These are phyloP conservation scores for Tiaroga cobitis DNA, from an alignment of 2,797 vertebrate species.

Conservation along the genomic window DNA sequence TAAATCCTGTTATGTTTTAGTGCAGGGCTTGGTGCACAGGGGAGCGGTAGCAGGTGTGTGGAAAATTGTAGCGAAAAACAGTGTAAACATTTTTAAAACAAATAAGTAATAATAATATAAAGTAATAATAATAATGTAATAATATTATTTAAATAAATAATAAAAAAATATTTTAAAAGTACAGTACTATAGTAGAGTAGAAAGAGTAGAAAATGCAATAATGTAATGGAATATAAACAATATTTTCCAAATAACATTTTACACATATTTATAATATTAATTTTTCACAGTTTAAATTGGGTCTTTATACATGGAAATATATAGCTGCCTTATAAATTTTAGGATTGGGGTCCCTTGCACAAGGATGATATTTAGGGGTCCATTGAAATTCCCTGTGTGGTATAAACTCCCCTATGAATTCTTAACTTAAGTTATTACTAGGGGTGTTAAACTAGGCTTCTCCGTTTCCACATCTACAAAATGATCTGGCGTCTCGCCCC, in stretches of 20 bases:
- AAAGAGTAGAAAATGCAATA: not conserved
- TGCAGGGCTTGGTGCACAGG: no score
- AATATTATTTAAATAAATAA: not conserved
- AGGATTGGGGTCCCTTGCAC: no score
- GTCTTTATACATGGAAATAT: no score
- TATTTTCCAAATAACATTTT: not conserved
- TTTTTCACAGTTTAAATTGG: not conserved
- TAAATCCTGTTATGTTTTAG: not conserved
- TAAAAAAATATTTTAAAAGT: not conserved
- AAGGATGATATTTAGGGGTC: no score
- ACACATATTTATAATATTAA: not conserved
- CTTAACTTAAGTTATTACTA: no score
- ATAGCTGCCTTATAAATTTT: no score
- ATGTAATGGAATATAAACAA: no score
- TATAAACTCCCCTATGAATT: no score
- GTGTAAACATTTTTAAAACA: not conserved
- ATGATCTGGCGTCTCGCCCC: no score
- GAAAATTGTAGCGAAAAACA: not conserved
- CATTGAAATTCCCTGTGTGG: not conserved
- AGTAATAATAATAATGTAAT: not conserved
- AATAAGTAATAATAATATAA: not conserved
- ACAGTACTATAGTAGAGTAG: not conserved
- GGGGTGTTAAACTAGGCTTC: no score
- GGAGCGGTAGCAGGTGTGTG: not conserved
- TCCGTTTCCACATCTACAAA: no score